phyloP scores from a whole-genome alignment of 2,113 vertebrate genomes.

The Podiceps cristatus region DNA sequence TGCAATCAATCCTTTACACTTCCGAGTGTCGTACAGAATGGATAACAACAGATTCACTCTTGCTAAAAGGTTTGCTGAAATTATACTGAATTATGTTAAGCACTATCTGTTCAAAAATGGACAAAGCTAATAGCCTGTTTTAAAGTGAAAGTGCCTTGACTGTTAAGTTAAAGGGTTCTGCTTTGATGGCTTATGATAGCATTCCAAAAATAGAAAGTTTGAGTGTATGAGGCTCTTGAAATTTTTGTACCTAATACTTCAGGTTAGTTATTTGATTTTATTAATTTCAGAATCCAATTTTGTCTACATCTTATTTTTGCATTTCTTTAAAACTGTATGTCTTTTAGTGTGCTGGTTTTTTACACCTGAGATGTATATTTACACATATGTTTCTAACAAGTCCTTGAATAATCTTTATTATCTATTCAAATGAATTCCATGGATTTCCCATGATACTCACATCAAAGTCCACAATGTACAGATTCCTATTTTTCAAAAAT shows the following conservation, averaged over 20 bases:
- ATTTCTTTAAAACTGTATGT: rapidly evolving
- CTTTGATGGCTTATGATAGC: not conserved
- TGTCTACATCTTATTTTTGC: not conserved
- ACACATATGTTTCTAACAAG: not conserved
- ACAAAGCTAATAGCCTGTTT: not conserved
- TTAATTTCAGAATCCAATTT: not conserved
- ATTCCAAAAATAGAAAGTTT: not conserved
- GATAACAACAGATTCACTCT: not conserved
- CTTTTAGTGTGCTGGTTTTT: not conserved
- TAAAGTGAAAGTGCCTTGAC: not conserved
- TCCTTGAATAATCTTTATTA: not conserved
- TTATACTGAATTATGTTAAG: not conserved
- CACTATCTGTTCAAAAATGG: not conserved
- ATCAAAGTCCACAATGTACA: not conserved
- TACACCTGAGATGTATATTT: not conserved
- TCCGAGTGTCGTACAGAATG: not conserved
- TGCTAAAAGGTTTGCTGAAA: slow-evolving; percentile 16
- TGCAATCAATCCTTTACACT: not conserved
- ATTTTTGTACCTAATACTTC: not conserved
- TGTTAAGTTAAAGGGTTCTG: not conserved
- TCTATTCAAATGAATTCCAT: not conserved
- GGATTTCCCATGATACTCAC: not conserved
- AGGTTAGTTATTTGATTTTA: not conserved
- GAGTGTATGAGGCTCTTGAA: not conserved
- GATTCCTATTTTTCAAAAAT: not conserved